Base-by-base conservation (phyloP, 1,140 invertebrate genomes). In the Drosophila yakuba region DNA sequence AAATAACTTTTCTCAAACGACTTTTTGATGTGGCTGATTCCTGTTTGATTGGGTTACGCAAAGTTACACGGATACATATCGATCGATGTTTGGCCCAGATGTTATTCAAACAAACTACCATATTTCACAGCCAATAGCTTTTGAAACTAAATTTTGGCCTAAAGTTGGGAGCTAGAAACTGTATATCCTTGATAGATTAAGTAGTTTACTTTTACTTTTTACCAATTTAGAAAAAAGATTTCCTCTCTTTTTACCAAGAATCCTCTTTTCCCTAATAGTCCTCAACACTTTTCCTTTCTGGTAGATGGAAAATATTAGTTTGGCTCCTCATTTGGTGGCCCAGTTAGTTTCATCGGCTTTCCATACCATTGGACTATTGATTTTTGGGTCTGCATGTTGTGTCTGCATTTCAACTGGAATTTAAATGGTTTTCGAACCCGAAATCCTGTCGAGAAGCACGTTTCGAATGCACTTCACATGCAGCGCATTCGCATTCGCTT, bases 1-100 rank as follows among this genome's bases (percentile, higher is more conserved):
- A 73, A 50, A 45, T 14, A 68, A 63, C 51, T 74, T 74, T 66
- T 23, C 60, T 61, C 55, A 82, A 86, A 86, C 48, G 83, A 88
- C 66, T 66, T 83, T 88, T 86, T 88, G 72, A 86, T 88, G 67
- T 60, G 66, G 32, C 54, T 88, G 84, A 86, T 89, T 83, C 50
- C 64, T 43, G 61, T 86, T 88, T 88, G 84, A 86, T 86, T 77
- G 50, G 36, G 2, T 51, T 6, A 17, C 45, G 39, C 17, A 69
- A 69, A 76, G 75, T 73, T 67, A 17, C 59, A 44, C 52, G 5
- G 23, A 39, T 32, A 35, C 23, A 41, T 15, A 71, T n/a, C 66
- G 67, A 71, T 69, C 44, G 39, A n/a, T 43, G 12, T 7, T 8
- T 8, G 20, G 38, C 11, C 10, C 66, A 54, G 25, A 23, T 38